These are phyloP conservation scores for Eilema caniola DNA, from an alignment of 2,888 invertebrate genomes.

Conservation along the genomic window DNA sequence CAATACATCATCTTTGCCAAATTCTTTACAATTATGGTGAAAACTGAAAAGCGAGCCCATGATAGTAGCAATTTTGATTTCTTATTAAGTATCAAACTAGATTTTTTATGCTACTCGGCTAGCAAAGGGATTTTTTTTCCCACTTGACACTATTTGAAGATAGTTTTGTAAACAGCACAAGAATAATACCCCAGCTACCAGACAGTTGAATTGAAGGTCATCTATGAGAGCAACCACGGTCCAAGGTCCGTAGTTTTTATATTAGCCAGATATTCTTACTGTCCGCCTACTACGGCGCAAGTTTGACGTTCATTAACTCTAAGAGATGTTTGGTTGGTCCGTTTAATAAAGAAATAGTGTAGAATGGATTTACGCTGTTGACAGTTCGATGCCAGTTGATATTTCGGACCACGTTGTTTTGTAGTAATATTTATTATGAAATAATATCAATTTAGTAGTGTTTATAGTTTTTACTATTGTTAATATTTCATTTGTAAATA, in stretches of 20 bases:
- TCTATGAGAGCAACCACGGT: too few species aligned
- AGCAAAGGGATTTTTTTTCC: not conserved
- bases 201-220: too few species aligned
- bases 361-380: constrained; percentile 26
- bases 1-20: too few species aligned
- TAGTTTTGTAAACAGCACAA: not conserved
- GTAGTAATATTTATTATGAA: constrained; percentile 81
- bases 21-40: too few species aligned
- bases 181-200: too few species aligned
- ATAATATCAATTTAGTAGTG: constrained; percentile 79
- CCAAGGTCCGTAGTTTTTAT: not conserved
- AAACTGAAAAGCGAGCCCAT: too few species aligned
- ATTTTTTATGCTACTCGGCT: too few species aligned
- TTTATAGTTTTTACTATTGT: constrained; percentile 81
- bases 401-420: constrained; percentile 78
- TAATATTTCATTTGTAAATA: constrained; percentile 82
- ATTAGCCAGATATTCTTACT: not conserved
- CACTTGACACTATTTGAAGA: not conserved
- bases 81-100: too few species aligned
- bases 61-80: too few species aligned
- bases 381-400: constrained; percentile 67
- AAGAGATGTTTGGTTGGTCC: not conserved
- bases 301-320: not conserved
- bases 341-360: constrained; percentile 26
- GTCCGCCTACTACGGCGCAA: not conserved